Evolutionary conservation across 2,797 vertebrate genomes (phyloP), one percentile per base, ranked within the genome.

Genomic region (Benthosema pterotum): DNA sequence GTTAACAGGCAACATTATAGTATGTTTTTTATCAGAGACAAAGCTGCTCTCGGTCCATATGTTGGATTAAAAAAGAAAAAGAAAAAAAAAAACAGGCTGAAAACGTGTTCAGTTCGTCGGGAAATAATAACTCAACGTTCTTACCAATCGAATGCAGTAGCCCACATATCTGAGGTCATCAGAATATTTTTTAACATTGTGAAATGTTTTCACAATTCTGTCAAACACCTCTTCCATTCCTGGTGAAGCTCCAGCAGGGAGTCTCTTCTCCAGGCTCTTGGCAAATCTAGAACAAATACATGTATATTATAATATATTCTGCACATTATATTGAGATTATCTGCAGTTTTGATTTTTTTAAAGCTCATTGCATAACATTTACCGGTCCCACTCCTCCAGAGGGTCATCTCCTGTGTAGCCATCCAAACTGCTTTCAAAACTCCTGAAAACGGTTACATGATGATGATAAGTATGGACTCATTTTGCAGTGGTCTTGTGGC

Each of bases 71-170:
- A 11, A 38, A 38, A 32, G 1, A 32, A 32, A 8, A n/a, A n/a
- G n/a, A n/a, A n/a, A n/a, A n/a, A n/a, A n/a, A n/a, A n/a, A n/a
- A n/a, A n/a, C n/a, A n/a, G n/a, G n/a, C n/a, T n/a, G n/a, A 17
- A 16, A 11, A 22, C 54, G 32, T 48, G 25, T 65, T 47, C 9
- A 54, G 47, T 11, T 6, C 16, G 17, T 55, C 38, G 38, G 25
- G 11, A 12, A 25, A n/a, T n/a, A 28, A n/a, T n/a, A 13, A 0
- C 8, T 18, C 2, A 5, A 4, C 51, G 43, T 1, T 93, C 96
- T 83, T 87, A 98, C 97, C 86, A 92, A 95, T 84, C 78, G 91
- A 66, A 99, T 46, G 82, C 96, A 98, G 87, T 90, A 89, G 67
- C 78, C 88, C 6, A 99, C 79, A 15, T 94, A 97, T 76, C 97